Base-by-base conservation (phyloP, 2,113 vertebrate genomes). In the Lophochroa leadbeateri region DNA sequence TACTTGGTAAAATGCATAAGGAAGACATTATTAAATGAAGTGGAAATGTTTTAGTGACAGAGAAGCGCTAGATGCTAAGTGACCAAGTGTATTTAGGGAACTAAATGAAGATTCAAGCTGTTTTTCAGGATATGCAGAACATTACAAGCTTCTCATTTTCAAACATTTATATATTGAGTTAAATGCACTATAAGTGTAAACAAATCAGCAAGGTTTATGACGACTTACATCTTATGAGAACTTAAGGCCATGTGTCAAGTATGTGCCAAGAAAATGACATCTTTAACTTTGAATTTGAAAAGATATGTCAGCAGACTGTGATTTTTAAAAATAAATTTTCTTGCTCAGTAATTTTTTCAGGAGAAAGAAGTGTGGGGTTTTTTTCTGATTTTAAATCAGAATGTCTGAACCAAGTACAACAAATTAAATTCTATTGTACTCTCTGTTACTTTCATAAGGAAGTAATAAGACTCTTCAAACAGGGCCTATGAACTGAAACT, bases 1-100 rank as follows among this genome's bases (percentile, higher is more conserved):
- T 90, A 21, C 71, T 87, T 70, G 6, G 17, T 70, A 71, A 79
- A 95, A 85, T 92, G 68, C 27, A 60, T 58, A 77, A 70, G 24
- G 41, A 90, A 74, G 53, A 64, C 79, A 29, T 13, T 95, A 37
- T 69, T 86, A 92, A 92, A 92, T 90, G n/a, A 83, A 94, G 82
- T 94, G 17, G n/a, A 96, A 94, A 65, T 83, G 27, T 29, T 92
- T 82, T 88, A 74, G 37, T 74, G 79, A 39, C 41, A 76, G 4
- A 86, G 71, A 92, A 87, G n/a, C 37, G 67, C 14, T 49, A 69
- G 46, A 46, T 89, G 86, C 10, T 86, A 92, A 58, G 44, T 76
- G 63, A 80, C 23, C 58, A 16, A 43, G 28, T 75, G 11, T 70
- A 37, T 47, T 91, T 77, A 70, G 31, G 31, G 46, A 90, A 63